A percentile compares a stretch with the other conserved stretches of the same genome.
phyloP scores from a whole-genome alignment of 2,113 vertebrate species.

The Dipodomys merriami region DNA sequence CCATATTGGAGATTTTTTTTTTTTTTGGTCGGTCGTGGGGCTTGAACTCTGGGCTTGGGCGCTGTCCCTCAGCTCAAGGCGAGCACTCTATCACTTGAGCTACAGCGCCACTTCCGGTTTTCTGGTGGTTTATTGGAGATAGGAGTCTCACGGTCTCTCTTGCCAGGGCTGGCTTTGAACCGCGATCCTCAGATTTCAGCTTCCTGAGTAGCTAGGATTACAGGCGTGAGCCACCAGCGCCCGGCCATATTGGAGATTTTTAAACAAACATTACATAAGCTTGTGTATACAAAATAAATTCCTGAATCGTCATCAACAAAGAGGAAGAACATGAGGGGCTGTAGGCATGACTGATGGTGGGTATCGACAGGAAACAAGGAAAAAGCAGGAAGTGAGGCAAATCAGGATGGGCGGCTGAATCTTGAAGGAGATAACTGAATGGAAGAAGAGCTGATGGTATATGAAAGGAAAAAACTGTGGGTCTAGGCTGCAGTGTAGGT shows the following conservation, averaged over 20 bases:
- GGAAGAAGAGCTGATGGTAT: background rate
- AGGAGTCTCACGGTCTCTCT: no score
- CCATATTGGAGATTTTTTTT: no score
- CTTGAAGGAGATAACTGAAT: background rate
- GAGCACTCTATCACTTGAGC: no score
- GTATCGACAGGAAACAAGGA: background rate
- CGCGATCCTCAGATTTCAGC: no score
- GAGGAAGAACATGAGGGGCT: background rate
- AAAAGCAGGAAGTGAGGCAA: background rate
- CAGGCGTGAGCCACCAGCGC: no score
- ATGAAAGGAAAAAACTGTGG: background rate
- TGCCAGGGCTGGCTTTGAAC: no score
- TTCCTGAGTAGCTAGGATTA: no score
- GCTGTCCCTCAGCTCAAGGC: no score
- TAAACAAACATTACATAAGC: background rate
- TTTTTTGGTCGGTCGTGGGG: no score
- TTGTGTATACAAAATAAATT: background rate
- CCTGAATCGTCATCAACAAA: background rate
- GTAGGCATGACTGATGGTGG: background rate
- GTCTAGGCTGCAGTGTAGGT: background rate
- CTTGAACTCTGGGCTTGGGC: no score
- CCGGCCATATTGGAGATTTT: background rate
- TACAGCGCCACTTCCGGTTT: no score
- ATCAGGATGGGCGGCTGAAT: background rate
- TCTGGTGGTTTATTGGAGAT: no score